Base-by-base conservation (phyloP, 2,113 vertebrate species). In the Cyphomyrus plagiostoma region DNA sequence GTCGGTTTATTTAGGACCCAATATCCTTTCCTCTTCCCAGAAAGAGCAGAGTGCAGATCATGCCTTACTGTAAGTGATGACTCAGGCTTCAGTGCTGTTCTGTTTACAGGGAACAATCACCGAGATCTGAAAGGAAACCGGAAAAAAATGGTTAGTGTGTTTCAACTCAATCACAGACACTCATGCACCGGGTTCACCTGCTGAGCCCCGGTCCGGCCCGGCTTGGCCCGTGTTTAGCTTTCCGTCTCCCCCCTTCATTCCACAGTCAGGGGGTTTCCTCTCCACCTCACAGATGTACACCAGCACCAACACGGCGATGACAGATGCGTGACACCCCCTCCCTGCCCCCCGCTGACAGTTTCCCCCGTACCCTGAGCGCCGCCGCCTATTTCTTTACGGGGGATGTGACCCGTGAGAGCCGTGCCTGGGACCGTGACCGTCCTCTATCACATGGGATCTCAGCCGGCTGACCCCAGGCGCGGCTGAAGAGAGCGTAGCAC, bases 51-150 rank as follows among this genome's bases (percentile, higher is more conserved):
- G 30, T 23, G 15, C 2, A 45, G 11, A 66, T 58, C 85, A 42
- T 52, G 87, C 89, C 89, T 87, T 86, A n/a, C 87, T 26, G 52
- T 46, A 48, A 87, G 26, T 1, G 84, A 87, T 39, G 83, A 15
- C 26, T 53, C 35, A 56, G 10, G 42, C 66, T 77, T 77, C 85
- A 53, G 62, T 6, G 21, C 84, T 77, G 48, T 48, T 74, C 74
- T 82, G 46, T 77, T 17, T 87, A 30, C 89, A 42, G 85, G 35
- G 3, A 11, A 52, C 21, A 80, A 26, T 45, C 66, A 21, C 26
- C 10, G 46, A 86, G 21, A 45, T 90, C 89, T 90, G 62, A 39
- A 87, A 86, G 50, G 5, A 48, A 89, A 77, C 9, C 6, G 17
- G 49, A 42, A 80, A 87, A 42, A 50, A 50, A 90, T 30, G 52